Percentiles rank a stretch among this genome's conserved stretches.
phyloP scores from a whole-genome alignment of 2,113 vertebrate species.

The Balaenoptera acutorostrata region DNA sequence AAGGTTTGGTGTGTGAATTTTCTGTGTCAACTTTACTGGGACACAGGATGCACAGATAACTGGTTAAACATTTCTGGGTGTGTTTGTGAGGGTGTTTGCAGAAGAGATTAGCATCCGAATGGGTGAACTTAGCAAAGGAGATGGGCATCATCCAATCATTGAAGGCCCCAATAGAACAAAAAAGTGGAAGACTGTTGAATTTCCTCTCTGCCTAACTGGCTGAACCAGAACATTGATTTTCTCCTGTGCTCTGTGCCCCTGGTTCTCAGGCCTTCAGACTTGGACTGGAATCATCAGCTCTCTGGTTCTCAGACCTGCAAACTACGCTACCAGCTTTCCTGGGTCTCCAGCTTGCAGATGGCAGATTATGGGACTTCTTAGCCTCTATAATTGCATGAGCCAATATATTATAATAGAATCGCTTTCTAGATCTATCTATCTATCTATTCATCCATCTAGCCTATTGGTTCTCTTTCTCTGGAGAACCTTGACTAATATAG shows the following conservation, averaged over 20 bases:
- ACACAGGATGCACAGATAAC: background rate
- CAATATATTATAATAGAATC: background rate
- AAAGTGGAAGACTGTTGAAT: background rate
- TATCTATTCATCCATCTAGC: background rate
- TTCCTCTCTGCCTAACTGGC: background rate
- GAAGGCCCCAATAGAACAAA: background rate
- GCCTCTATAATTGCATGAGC: background rate
- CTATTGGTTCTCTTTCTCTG: background rate
- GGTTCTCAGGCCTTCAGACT: background rate
- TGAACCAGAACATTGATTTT: background rate
- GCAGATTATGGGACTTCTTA: background rate
- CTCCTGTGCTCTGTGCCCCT: background rate
- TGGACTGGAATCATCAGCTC: background rate
- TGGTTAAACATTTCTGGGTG: background rate
- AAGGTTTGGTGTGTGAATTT: background rate
- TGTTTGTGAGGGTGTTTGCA: background rate
- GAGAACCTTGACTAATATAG: background rate
- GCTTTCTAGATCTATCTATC: background rate
- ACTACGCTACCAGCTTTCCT: background rate
- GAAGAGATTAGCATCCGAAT: background rate
- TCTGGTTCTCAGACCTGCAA: background rate
- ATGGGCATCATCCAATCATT: background rate
- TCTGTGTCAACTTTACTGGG: background rate
- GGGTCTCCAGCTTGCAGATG: background rate
- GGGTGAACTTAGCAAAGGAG: background rate